These are phyloP conservation scores for Miniopterus natalensis DNA, from an alignment of 2,113 vertebrate species.

Conservation along the genomic window DNA sequence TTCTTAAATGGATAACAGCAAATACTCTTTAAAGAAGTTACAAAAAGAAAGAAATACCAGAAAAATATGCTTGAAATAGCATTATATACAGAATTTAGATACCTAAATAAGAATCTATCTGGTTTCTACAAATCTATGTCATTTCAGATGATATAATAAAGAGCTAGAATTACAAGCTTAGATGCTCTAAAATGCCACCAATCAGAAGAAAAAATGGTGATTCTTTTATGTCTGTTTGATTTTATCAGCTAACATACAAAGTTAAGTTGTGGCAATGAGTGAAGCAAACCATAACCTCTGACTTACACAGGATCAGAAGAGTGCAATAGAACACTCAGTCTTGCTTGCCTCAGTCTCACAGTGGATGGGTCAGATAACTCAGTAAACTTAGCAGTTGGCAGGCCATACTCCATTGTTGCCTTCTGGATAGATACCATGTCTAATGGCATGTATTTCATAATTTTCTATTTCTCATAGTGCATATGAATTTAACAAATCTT, in stretches of 20 bases:
- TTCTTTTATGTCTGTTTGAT: not conserved
- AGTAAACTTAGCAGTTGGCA: not conserved
- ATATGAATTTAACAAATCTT: not conserved
- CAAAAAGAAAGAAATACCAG: not conserved
- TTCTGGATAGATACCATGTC: not conserved
- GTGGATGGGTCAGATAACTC: not conserved
- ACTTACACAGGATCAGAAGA: not conserved
- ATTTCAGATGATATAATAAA: not conserved
- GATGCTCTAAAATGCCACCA: not conserved
- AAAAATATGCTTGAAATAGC: not conserved
- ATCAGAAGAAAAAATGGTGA: not conserved
- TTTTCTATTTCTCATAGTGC: not conserved
- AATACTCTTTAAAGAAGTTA: not conserved
- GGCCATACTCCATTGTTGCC: not conserved
- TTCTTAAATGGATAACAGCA: not conserved
- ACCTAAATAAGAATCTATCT: slow-evolving; percentile 3
- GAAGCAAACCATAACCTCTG: not conserved
- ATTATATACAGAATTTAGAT: not conserved
- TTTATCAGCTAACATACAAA: not conserved
- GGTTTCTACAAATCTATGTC: not conserved
- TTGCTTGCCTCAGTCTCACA: not conserved
- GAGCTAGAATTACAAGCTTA: not conserved
- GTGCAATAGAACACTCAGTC: not conserved
- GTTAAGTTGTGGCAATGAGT: not conserved
- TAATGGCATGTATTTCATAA: not conserved